Evolutionary conservation across 2,797 vertebrate species (phyloP), one percentile per base, ranked within the genome.

Genomic region (Potorous gilbertii): DNA sequence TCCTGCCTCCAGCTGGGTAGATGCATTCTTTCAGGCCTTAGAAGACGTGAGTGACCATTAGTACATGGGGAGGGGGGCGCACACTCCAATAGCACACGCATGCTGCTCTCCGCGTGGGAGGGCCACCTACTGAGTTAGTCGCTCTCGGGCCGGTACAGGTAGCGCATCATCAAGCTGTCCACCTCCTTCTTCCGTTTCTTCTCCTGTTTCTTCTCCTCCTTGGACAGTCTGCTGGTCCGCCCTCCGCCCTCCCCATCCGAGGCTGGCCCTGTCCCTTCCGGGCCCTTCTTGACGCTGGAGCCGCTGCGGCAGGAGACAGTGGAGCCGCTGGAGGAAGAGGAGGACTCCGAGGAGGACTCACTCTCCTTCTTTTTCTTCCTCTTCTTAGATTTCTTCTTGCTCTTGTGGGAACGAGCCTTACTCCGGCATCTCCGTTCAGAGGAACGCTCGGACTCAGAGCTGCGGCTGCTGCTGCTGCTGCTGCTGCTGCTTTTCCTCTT

Each of bases 141-240:
- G 98, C 99, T 99, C 98, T 99, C 99, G 0, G 99, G 98, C 31
- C 99, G 99, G 98, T 99, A 99, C 91, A 99, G 98, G 98, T 99
- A 99, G 98, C 99, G 99, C 99, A 99, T 99, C 99, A 99, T 99
- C 98, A 99, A 97, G 98, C 98, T 99, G 99, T 99, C 99, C 95
- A 99, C 99, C 96, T 99, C 99, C 98, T 99, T 99, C 98, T 99
- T 99, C 93, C 99, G 99, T 97, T 99, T 99, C 98, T 99, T 99
- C 66, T 99, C 99, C 14, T 99, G 99, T 96, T 99, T 99, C 98
- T 99, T 99, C 56, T 97, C 98, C 2, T 93, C 93, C n/a, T 98
- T 95, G 5, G 92, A 97, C 74, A 93, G 97, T 55, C 97, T 96
- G 0, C 97, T 97, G 0, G 34, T 94, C 0, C 55, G 96, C 0